Conservation (phyloP, 2,113 vertebrate genomes). For the Oreocharis arfaki region DNA sequence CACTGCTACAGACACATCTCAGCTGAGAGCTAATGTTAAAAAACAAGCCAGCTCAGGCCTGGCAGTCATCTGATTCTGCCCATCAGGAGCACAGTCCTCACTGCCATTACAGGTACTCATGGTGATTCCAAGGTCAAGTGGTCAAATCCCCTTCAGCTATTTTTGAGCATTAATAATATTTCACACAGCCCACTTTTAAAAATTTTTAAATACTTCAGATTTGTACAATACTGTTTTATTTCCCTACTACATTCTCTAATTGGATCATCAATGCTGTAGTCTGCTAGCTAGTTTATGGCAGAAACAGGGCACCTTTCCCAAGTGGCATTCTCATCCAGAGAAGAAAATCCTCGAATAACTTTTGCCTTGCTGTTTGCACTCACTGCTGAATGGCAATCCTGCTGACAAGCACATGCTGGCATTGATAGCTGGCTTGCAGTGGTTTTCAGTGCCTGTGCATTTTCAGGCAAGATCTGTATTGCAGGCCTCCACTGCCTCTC, state of each 20-base stretch:
- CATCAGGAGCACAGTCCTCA: neutral
- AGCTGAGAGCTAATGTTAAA: neutral
- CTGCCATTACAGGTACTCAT: neutral
- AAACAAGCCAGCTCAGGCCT: neutral
- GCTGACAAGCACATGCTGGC: neutral
- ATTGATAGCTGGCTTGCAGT: neutral
- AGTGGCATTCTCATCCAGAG: neutral
- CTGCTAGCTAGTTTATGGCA: neutral
- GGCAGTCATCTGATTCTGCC: neutral
- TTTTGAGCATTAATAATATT: neutral
- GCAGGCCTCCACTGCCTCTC: neutral
- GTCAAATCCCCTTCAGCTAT: neutral
- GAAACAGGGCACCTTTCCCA: neutral
- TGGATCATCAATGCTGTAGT: neutral
- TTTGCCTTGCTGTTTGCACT: neutral
- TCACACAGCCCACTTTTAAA: neutral
- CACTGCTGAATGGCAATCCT: neutral
- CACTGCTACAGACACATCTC: neutral
- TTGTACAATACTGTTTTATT: neutral
- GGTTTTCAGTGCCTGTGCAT: neutral
- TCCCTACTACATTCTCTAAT: neutral
- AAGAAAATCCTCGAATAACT: neutral
- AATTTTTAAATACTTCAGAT: neutral
- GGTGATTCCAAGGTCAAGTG: neutral
- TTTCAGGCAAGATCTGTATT: neutral